These are phyloP conservation scores for Pangasius macronema DNA, from an alignment of 2,797 vertebrate genomes.

Conservation along the genomic window DNA sequence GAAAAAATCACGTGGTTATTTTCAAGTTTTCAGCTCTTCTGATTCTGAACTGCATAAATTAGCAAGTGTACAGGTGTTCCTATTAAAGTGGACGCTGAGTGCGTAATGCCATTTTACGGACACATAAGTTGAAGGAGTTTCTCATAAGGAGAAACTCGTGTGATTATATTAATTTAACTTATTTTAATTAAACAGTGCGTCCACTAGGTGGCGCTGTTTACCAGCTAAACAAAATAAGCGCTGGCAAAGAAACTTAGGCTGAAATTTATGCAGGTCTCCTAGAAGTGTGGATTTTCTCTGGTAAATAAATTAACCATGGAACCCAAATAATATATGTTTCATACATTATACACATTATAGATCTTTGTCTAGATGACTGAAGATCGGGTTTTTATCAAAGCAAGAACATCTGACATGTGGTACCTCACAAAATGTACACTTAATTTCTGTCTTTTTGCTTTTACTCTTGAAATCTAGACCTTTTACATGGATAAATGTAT, in stretches of 20 bases:
- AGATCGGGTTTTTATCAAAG: not conserved
- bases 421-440: not conserved
- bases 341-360: not conserved
- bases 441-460: not conserved
- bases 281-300: not conserved
- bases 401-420: not conserved
- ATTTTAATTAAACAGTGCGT: not conserved
- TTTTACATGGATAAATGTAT: not conserved
- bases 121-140: not conserved
- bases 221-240: not conserved
- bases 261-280: not conserved
- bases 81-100: not conserved
- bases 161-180: too few relatives aligned
- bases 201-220: constrained; percentile 11
- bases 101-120: not conserved
- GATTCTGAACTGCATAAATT: not conserved
- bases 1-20: not conserved
- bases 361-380: not conserved
- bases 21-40: not conserved
- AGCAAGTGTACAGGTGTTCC: not conserved
- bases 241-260: not conserved
- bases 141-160: not conserved
- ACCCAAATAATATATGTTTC: not conserved
- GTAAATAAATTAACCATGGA: not conserved
- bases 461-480: not conserved